Evolutionary conservation across 2,888 invertebrate genomes (phyloP), one percentile per base, ranked within the genome.

Genomic region (Hydrotaea diabolus): DNA sequence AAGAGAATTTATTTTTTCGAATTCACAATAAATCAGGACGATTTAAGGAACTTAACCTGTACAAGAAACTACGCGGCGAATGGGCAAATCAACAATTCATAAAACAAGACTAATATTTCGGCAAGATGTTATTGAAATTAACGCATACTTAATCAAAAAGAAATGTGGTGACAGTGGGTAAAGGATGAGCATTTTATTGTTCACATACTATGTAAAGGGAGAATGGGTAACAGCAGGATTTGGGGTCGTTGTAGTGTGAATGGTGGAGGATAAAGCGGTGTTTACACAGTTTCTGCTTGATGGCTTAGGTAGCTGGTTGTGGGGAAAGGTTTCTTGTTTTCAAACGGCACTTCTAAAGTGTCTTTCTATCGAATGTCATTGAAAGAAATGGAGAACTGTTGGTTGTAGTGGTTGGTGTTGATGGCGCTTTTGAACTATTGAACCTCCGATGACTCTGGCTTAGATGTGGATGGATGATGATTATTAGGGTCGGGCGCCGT

Each of bases 381-480:
- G 31, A 55, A 59, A 69, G 26, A 73, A 82, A 82, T 46, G 79
- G 79, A 78, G 75, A 84, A n/a, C 23, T 69, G 69, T 69, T 69
- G 46, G 21, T 69, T 21, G 69, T 69, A 43, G 79, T 64, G 19
- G 13, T n/a, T 71, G 55, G 43, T 76, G 69, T 78, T 85, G 82
- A 78, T 57, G 85, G 79, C 85, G 87, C 84, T 88, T 89, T 90
- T 88, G 88, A 90, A 89, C 92, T 94, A 96, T 95, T 96, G 96
- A 93, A 96, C 96, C 94, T 96, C 96, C 91, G 96, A 96, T 92
- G 96, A 95, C 94, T 96, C 96, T 92, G 95, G 95, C 93, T 96
- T 90, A 87, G 88, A 88, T 88, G 89, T 89, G 93, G 93, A 92
- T 91, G 96, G 91, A 93, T 96, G 95, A 93, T 96, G 96, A 93